Conservation (phyloP, 2,797 vertebrate species). For the Sparus aurata region DNA sequence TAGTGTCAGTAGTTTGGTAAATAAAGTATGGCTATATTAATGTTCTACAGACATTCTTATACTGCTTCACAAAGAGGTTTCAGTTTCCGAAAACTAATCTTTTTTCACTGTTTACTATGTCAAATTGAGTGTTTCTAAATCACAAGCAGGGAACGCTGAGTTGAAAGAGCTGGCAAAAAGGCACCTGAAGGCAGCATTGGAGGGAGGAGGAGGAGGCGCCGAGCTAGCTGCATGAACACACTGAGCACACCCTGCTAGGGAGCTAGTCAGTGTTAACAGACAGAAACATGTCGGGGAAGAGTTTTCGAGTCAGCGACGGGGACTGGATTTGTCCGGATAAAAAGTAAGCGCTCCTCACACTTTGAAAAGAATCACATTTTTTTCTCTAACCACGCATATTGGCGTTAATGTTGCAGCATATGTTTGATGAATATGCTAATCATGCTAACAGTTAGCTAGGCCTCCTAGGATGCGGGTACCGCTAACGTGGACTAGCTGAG, state of each 20-base stretch:
- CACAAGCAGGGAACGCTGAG: not conserved
- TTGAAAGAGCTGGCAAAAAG: not conserved
- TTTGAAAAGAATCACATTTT: rapidly evolving
- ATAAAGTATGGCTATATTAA: not conserved
- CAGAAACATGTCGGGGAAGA: constrained; percentile 93
- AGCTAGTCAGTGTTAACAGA: constrained; percentile 40
- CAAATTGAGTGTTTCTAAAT: not conserved
- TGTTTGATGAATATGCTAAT: not conserved
- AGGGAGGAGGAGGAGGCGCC: not conserved
- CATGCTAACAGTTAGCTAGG: constrained; percentile 58
- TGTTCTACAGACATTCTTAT: too few species aligned
- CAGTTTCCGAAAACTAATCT: not conserved
- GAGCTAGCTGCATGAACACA: constrained; percentile 32
- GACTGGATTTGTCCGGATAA: constrained; percentile 99
- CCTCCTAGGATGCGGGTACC: constrained; percentile 43
- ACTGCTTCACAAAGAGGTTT: not conserved
- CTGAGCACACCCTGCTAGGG: constrained; percentile 21
- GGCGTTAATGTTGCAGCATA: rapidly evolving
- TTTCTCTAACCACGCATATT: too few species aligned
- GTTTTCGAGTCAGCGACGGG: constrained; percentile 97
- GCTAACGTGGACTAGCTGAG: constrained; percentile 17
- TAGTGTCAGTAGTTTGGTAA: not conserved
- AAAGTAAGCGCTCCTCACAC: constrained; percentile 85
- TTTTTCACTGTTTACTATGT: not conserved
- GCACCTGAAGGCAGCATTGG: constrained; percentile 55